Percentiles rank a stretch among this genome's conserved stretches.
phyloP scores from a whole-genome alignment of 1,140 invertebrate species.

The Zaprionus lachaisei region DNA sequence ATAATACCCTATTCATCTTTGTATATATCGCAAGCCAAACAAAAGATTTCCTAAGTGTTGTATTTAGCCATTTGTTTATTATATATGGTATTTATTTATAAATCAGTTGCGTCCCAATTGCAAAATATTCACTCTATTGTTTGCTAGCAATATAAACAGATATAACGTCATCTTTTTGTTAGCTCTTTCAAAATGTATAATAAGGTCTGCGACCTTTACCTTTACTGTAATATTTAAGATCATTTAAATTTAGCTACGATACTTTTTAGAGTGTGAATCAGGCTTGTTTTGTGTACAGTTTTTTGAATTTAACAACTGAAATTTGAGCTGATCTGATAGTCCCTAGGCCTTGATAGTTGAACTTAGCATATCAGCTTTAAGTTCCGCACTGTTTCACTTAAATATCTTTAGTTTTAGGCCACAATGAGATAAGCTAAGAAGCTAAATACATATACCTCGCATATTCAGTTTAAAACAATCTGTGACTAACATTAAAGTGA shows the following conservation, averaged over 20 bases:
- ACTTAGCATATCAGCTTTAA: too few relatives aligned
- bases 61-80: slow-evolving; percentile 14
- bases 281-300: background rate
- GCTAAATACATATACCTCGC: too few relatives aligned
- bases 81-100: slow-evolving; percentile 24
- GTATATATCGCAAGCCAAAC: slow-evolving; percentile 5
- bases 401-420: too few relatives aligned
- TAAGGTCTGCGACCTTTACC: background rate
- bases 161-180: slow-evolving; percentile 29
- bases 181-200: background rate
- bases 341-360: too few relatives aligned
- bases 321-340: too few relatives aligned
- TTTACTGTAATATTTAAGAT: background rate
- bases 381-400: too few relatives aligned
- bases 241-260: background rate
- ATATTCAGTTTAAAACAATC: too few relatives aligned
- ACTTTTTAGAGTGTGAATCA: background rate
- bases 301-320: background rate
- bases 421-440: too few relatives aligned
- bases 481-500: too few relatives aligned
- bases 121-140: slow-evolving; percentile 18
- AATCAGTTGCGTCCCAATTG: slow-evolving; percentile 29
- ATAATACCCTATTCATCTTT: background rate
- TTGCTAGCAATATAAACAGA: slow-evolving; percentile 28
- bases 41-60: slow-evolving; percentile 2